phyloP scores from a whole-genome alignment of 2,888 invertebrate genomes.

The Dermolepida albohirtum region DNA sequence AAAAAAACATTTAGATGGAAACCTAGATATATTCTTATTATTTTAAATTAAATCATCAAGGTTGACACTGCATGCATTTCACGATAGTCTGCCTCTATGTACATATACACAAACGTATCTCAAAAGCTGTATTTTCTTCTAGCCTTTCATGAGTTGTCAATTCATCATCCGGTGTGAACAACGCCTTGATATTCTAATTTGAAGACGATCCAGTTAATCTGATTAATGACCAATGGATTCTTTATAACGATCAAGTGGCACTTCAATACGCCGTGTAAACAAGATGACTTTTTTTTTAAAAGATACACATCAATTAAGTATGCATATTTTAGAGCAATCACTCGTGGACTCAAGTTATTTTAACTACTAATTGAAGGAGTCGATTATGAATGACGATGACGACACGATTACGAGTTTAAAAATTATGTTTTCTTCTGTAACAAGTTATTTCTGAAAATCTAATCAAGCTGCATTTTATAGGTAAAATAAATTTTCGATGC shows the following conservation, averaged over 20 bases:
- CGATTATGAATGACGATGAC: too few relatives aligned
- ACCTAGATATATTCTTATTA: conserved; percentile 44
- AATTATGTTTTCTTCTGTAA: too few relatives aligned
- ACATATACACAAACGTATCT: not conserved
- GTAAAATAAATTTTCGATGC: too few relatives aligned
- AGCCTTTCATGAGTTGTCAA: conserved; percentile 40
- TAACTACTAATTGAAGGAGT: not conserved
- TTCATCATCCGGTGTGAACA: conserved; percentile 40
- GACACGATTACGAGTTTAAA: too few relatives aligned
- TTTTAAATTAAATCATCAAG: conserved; percentile 46
- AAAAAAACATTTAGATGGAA: conserved; percentile 39
- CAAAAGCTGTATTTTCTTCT: conserved; percentile 27
- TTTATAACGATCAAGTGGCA: conserved; percentile 36
- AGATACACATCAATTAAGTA: conserved; percentile 25
- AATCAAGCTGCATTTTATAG: not conserved
- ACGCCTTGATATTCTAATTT: conserved; percentile 42
- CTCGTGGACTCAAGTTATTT: not conserved
- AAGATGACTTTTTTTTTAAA: conserved; percentile 21
- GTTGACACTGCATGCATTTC: conserved; percentile 39
- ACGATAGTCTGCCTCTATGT: not conserved
- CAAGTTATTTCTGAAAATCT: not conserved
- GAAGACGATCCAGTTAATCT: conserved; percentile 36
- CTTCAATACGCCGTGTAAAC: conserved; percentile 26
- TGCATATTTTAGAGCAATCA: conserved; percentile 3
- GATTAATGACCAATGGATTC: conserved; percentile 32